A percentile compares a stretch with the other conserved stretches of the same genome.
Conservation (phyloP, 2,888 invertebrate species). For the Sepiola atlantica region DNA sequence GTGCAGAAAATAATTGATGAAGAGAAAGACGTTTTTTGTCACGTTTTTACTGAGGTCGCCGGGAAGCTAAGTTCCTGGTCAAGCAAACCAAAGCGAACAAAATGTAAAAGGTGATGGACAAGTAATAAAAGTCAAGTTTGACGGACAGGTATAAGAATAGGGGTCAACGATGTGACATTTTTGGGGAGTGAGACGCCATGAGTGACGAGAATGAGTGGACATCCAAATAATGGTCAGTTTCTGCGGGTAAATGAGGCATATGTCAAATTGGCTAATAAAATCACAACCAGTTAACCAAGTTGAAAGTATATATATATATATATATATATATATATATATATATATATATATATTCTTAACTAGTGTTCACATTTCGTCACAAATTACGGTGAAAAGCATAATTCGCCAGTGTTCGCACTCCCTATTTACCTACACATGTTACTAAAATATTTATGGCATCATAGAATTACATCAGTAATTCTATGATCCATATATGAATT, state of each 20-base stretch:
- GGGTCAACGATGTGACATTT: not conserved
- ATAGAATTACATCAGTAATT: too few species aligned
- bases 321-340: not conserved
- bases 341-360: not conserved
- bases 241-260: not conserved
- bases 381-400: too few species aligned
- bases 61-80: not conserved
- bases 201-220: not conserved
- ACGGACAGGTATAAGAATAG: not conserved
- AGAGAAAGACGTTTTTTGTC: not conserved
- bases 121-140: not conserved
- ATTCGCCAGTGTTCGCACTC: too few species aligned
- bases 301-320: not conserved
- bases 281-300: not conserved
- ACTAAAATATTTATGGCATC: too few species aligned
- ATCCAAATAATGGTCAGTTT: not conserved
- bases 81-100: not conserved
- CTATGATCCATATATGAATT: too few species aligned
- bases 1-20: not conserved
- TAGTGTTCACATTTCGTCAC: too few species aligned
- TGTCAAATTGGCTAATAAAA: not conserved
- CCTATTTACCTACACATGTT: too few species aligned
- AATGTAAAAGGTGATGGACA: not conserved
- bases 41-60: not conserved
- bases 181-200: not conserved